These are phyloP conservation scores for Corythaixoides concolor DNA, from an alignment of 2,113 vertebrate genomes.

Conservation along the genomic window DNA sequence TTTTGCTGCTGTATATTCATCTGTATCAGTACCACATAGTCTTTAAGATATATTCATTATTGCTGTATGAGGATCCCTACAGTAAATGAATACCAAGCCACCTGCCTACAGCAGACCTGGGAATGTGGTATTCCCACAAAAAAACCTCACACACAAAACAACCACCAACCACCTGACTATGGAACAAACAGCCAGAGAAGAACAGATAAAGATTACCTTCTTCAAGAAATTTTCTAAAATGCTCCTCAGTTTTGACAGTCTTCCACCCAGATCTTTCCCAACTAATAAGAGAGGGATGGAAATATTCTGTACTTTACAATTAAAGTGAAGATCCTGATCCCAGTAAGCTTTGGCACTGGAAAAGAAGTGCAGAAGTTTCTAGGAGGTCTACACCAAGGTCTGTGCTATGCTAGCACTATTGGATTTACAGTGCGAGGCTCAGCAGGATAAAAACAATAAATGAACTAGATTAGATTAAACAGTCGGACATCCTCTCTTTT, in stretches of 20 bases:
- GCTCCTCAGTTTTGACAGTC: background rate
- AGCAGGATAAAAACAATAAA: background rate
- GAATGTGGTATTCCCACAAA: background rate
- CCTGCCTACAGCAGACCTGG: background rate
- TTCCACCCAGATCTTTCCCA: background rate
- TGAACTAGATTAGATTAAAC: background rate
- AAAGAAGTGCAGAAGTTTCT: background rate
- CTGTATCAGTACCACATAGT: rapidly evolving
- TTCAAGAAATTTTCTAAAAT: background rate
- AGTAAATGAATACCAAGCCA: background rate
- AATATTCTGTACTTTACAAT: background rate
- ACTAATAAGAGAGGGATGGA: background rate
- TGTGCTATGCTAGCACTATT: background rate
- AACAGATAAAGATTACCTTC: background rate
- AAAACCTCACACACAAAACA: background rate
- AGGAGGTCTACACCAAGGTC: background rate
- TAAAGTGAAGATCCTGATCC: background rate
- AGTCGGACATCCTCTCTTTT: background rate
- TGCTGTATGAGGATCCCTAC: background rate
- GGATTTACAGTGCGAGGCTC: background rate
- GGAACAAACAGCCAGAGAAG: background rate
- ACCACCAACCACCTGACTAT: background rate
- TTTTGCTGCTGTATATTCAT: background rate
- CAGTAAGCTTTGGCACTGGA: background rate
- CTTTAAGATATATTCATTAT: background rate